Conservation (phyloP, 2,113 vertebrate genomes). For the Meleagris gallopavo region DNA sequence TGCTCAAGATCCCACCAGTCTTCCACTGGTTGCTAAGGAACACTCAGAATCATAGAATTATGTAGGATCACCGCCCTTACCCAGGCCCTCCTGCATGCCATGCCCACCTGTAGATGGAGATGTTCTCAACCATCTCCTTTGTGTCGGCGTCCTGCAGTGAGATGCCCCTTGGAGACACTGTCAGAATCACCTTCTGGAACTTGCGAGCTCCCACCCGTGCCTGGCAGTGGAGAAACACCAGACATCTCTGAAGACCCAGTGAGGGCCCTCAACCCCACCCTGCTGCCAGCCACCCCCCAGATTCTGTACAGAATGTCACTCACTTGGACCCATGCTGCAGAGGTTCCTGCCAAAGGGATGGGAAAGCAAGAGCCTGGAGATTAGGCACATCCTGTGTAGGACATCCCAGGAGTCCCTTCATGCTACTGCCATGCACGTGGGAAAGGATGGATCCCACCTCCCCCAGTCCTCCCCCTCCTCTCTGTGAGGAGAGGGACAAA, state of each 20-base stretch:
- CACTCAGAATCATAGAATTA: too few species aligned
- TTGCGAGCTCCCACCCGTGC: slow-evolving; percentile 87
- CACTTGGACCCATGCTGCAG: background rate
- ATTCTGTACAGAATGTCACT: background rate
- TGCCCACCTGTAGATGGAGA: slow-evolving; percentile 90
- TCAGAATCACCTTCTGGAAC: slow-evolving; percentile 90
- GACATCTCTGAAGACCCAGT: background rate
- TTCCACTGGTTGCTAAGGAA: background rate
- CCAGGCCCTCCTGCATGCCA: background rate
- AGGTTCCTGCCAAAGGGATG: background rate
- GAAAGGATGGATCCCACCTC: background rate
- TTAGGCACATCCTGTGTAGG: background rate
- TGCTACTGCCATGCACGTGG: fast-evolving
- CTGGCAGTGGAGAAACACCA: slow-evolving; percentile 69
- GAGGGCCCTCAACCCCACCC: background rate
- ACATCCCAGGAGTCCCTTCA: background rate
- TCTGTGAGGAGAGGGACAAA: background rate
- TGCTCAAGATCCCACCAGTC: background rate
- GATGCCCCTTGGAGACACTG: slow-evolving; percentile 88
- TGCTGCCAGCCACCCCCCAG: background rate
- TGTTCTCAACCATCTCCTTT: slow-evolving; percentile 85
- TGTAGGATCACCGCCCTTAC: too few species aligned
- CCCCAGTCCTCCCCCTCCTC: background rate
- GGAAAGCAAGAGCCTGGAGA: background rate
- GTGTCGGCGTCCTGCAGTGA: slow-evolving; percentile 87